A percentile compares a stretch with the other conserved stretches of the same genome.
Conservation (phyloP, 2,113 vertebrate genomes). For the Gracilinanus agilis region DNA sequence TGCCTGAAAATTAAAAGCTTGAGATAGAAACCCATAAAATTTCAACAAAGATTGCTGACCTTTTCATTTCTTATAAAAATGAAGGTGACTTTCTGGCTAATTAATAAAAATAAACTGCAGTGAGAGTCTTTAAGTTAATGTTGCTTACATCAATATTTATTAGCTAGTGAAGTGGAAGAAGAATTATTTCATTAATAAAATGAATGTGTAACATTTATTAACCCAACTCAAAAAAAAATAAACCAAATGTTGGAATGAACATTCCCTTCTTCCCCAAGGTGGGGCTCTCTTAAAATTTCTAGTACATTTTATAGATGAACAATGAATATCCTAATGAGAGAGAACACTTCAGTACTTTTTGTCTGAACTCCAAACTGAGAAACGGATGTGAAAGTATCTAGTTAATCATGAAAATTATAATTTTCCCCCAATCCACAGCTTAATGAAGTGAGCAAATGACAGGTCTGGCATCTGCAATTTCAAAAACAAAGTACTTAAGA, state of each 20-base stretch:
- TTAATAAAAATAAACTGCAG: background rate
- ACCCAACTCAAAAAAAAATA: background rate
- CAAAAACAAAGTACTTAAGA: background rate
- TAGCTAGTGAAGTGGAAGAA: background rate
- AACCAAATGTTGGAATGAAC: background rate
- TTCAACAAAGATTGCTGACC: background rate
- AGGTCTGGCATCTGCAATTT: background rate
- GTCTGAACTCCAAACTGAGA: background rate
- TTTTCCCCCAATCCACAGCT: background rate
- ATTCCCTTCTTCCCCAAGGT: background rate
- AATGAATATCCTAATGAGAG: background rate
- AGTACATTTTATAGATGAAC: background rate
- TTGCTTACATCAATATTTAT: constrained; percentile 12
- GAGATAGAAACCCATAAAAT: background rate
- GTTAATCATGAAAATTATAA: constrained; percentile 1
- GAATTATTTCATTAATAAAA: background rate
- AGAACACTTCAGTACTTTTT: background rate
- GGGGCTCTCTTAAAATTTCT: background rate
- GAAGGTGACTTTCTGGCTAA: background rate
- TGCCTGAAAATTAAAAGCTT: background rate
- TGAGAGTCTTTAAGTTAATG: background rate
- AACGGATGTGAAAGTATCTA: background rate
- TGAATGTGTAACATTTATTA: background rate
- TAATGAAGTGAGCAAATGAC: constrained; percentile 2
- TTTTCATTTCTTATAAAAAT: background rate